A percentile compares a stretch with the other conserved stretches of the same genome.
These are phyloP conservation scores for Bufo bufo DNA, from an alignment of 2,113 vertebrate species.

Conservation along the genomic window DNA sequence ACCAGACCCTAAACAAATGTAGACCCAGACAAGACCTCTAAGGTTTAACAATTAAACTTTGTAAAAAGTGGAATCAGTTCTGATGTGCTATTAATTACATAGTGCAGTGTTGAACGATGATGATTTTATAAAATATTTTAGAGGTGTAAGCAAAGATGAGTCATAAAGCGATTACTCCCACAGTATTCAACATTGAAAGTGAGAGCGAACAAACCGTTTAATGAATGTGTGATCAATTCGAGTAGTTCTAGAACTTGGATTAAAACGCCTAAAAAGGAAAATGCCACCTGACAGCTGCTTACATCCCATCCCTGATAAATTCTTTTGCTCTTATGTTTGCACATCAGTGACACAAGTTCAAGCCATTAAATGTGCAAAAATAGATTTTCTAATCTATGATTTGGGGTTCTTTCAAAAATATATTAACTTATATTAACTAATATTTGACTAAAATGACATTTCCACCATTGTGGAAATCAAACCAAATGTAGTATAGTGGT, in stretches of 20 bases:
- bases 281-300: neutral
- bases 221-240: neutral
- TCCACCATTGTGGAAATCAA: too few species aligned
- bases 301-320: too few species aligned
- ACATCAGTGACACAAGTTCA: neutral
- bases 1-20: too few species aligned
- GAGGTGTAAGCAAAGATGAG: neutral
- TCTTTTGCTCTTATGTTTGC: neutral
- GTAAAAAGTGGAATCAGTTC: neutral
- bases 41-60: too few species aligned
- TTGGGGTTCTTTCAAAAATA: neutral
- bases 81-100: neutral
- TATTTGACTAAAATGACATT: neutral
- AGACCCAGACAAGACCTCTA: too few species aligned
- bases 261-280: neutral
- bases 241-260: neutral
- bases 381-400: neutral
- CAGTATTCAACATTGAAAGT: neutral
- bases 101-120: neutral
- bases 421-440: neutral
- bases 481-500: too few species aligned
- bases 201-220: neutral
- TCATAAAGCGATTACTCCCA: constrained; percentile 18
- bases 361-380: neutral
- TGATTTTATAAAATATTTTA: neutral